Conservation (phyloP, 2,888 invertebrate species). For the Acheta domesticus region DNA sequence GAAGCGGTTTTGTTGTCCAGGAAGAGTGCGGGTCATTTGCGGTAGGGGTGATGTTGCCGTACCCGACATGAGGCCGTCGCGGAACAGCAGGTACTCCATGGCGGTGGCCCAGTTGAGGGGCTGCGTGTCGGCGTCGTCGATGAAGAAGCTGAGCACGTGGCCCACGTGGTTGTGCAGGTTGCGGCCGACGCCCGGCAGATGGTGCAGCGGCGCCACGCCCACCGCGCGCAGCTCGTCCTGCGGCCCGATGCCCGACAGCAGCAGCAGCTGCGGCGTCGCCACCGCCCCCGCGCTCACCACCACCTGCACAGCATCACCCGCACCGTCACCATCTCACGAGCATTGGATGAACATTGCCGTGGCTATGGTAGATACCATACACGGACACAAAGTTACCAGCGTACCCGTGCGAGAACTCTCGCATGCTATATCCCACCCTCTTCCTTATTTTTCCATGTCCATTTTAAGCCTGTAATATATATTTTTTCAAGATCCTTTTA, state of each 20-base stretch:
- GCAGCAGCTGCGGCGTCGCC: slow-evolving; percentile 87
- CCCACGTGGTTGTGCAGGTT: slow-evolving; percentile 87
- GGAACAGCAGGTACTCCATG: slow-evolving; percentile 83
- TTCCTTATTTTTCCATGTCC: no score
- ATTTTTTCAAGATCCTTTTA: no score
- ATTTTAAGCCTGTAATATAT: no score
- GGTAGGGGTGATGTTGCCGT: not conserved
- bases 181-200: slow-evolving; percentile 75
- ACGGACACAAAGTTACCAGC: no score
- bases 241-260: slow-evolving; percentile 86
- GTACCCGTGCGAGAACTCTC: no score
- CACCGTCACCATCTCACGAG: no score
- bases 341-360: no score
- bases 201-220: slow-evolving; percentile 64
- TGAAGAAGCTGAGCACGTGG: slow-evolving; percentile 71
- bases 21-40: no score
- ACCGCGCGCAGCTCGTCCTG: slow-evolving; percentile 59
- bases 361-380: no score
- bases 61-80: slow-evolving; percentile 79
- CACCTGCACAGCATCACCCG: slow-evolving; percentile 18
- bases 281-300: slow-evolving; percentile 69
- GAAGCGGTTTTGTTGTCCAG: no score
- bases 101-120: slow-evolving; percentile 89
- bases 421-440: no score
- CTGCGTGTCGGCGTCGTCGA: slow-evolving; percentile 79